Conservation (phyloP, 2,888 invertebrate genomes). For the Sminthurinus aureus region DNA sequence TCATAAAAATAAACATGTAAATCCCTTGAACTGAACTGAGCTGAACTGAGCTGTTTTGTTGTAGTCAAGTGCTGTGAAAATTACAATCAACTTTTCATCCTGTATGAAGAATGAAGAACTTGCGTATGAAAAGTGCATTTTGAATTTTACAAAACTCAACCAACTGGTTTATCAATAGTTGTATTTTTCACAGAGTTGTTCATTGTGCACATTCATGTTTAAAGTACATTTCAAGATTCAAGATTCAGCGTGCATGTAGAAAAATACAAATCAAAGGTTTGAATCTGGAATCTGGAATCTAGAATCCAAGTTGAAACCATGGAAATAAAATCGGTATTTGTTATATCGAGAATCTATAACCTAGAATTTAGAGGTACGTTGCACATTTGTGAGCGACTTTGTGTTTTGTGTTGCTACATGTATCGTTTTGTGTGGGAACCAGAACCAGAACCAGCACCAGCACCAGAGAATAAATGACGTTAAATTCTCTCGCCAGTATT, state of each 20-base stretch:
- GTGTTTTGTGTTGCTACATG: not conserved
- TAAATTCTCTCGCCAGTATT: not conserved
- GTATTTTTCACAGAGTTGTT: too few species aligned
- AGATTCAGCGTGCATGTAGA: not conserved
- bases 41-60: too few species aligned
- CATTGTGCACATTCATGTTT: too few species aligned
- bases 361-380: not conserved
- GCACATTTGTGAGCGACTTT: not conserved
- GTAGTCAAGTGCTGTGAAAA: too few species aligned
- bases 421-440: not conserved
- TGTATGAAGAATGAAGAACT: too few species aligned
- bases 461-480: not conserved
- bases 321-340: not conserved
- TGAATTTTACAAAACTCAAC: too few species aligned
- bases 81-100: too few species aligned
- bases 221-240: too few species aligned
- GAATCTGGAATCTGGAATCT: not conserved
- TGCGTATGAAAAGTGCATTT: too few species aligned
- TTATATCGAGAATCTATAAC: not conserved
- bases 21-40: too few species aligned
- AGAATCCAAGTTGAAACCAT: not conserved
- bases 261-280: not conserved
- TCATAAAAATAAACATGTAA: too few species aligned
- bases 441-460: not conserved
- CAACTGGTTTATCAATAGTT: too few species aligned